Conservation (phyloP, 1,140 invertebrate genomes). For the Gryon sp. region DNA sequence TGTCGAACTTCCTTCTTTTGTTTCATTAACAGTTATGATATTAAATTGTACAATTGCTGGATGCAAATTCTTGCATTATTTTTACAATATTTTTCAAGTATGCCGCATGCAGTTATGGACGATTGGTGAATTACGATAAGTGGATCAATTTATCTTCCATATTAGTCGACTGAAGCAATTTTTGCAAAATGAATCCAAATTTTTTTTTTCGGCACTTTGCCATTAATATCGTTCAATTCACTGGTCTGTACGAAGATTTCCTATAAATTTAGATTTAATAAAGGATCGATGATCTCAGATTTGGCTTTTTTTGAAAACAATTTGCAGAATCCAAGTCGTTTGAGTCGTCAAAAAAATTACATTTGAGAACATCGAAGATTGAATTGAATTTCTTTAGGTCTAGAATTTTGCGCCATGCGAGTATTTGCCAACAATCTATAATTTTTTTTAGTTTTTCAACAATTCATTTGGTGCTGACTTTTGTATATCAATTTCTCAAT, state of each 20-base stretch:
- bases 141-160: too few relatives aligned
- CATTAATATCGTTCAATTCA: slow-evolving; percentile 19
- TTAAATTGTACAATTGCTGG: slow-evolving; percentile 42
- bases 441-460: slow-evolving; percentile 7
- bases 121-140: slow-evolving; percentile 47
- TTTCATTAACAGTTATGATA: slow-evolving; percentile 46
- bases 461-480: slow-evolving; percentile 25
- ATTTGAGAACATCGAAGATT: slow-evolving; percentile 42
- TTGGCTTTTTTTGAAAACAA: too few relatives aligned
- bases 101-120: slow-evolving; percentile 51
- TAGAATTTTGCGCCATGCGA: slow-evolving; percentile 30
- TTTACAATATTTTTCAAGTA: slow-evolving; percentile 56
- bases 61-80: slow-evolving; percentile 29
- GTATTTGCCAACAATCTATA: slow-evolving; percentile 18
- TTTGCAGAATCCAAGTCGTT: too few relatives aligned
- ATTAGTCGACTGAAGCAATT: too few relatives aligned
- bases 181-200: too few relatives aligned
- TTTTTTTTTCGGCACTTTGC: too few relatives aligned
- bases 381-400: slow-evolving; percentile 16
- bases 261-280: slow-evolving; percentile 16
- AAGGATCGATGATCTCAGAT: slow-evolving; percentile 41
- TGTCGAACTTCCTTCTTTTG: slow-evolving; percentile 2
- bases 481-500: slow-evolving; percentile 5
- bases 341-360: too few relatives aligned
- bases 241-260: slow-evolving; percentile 36